These are phyloP conservation scores for Macrosteles quadrilineatus DNA, from an alignment of 1,140 invertebrate species.

Conservation along the genomic window DNA sequence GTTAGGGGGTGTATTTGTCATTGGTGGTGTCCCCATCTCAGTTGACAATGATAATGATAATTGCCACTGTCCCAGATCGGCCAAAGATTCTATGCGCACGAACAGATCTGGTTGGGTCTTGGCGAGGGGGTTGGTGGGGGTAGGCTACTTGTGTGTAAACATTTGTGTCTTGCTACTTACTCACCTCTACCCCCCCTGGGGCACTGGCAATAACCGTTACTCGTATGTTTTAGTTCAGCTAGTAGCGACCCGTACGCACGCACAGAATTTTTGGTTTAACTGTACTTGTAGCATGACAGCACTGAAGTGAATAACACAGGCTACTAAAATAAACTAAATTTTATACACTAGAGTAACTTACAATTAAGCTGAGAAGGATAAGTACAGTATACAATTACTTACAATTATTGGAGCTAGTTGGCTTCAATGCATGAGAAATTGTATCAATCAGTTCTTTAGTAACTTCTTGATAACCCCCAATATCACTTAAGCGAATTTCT, in stretches of 20 bases:
- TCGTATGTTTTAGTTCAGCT: too few species aligned
- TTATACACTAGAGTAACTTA: neutral
- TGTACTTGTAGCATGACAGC: neutral
- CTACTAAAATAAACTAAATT: neutral
- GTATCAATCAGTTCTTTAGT: constrained; percentile 59
- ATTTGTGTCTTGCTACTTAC: too few species aligned
- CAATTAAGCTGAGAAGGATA: neutral
- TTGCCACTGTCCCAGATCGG: neutral
- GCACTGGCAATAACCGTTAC: too few species aligned
- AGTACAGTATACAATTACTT: neutral
- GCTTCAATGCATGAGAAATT: constrained; percentile 57
- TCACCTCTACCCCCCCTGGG: too few species aligned
- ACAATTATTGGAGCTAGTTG: constrained; percentile 42
- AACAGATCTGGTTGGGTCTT: too few species aligned
- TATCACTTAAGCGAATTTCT: constrained; percentile 48
- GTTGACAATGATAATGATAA: neutral
- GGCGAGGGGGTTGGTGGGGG: too few species aligned
- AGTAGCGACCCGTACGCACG: too few species aligned
- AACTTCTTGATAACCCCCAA: constrained; percentile 62
- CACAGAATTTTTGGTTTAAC: too few species aligned
- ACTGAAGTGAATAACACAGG: neutral
- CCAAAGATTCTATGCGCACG: neutral
- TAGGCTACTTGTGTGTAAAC: too few species aligned
- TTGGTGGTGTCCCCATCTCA: neutral
- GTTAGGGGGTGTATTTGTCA: neutral